These are phyloP conservation scores for Graptemys geographica DNA, from an alignment of 2,797 vertebrate genomes.

Conservation along the genomic window DNA sequence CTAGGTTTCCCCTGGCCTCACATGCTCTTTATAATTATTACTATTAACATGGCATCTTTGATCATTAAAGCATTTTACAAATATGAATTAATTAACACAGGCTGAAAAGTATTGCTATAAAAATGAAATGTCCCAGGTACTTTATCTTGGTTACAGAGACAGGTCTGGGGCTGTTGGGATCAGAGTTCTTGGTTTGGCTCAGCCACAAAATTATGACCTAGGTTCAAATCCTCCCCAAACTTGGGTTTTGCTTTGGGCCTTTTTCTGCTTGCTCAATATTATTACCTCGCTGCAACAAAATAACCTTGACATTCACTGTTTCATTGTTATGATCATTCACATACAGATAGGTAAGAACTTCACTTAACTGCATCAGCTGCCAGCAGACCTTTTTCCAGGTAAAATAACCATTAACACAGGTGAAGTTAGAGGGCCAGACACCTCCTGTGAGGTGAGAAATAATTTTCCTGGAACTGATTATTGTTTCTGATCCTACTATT, in stretches of 20 bases:
- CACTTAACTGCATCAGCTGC: background rate
- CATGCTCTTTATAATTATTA: background rate
- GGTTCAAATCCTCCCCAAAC: background rate
- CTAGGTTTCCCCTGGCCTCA: background rate
- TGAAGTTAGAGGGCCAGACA: background rate
- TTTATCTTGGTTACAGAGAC: background rate
- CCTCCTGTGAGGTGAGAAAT: background rate
- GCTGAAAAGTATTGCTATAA: background rate
- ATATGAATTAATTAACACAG: slow-evolving; percentile 4
- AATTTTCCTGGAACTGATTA: background rate
- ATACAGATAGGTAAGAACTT: background rate
- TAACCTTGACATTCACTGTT: background rate
- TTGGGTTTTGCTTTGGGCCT: background rate
- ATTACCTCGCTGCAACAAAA: slow-evolving; percentile 1
- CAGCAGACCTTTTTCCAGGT: background rate
- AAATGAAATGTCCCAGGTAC: background rate
- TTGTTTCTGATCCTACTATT: background rate
- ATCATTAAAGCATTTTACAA: background rate
- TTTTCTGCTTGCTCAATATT: background rate
- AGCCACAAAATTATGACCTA: background rate
- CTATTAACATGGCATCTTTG: background rate
- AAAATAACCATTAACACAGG: background rate
- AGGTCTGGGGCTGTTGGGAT: background rate
- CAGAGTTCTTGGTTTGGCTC: background rate
- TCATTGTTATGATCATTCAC: background rate